Evolutionary conservation across 1,140 invertebrate species (phyloP), one percentile per base, ranked within the genome.

Genomic region (Drosophila ambigua): DNA sequence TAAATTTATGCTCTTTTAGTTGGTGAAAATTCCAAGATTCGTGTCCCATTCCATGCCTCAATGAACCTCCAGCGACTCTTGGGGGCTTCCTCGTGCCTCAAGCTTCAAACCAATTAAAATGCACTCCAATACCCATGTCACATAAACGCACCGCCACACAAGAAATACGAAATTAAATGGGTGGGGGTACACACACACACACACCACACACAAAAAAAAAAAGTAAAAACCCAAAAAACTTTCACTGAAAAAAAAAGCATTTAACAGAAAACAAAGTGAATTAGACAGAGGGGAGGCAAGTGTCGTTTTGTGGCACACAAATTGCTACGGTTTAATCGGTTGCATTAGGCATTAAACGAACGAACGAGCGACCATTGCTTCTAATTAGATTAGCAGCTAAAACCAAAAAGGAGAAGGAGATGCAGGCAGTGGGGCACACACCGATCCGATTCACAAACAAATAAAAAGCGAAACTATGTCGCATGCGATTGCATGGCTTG

Each of bases 381-480:
- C 83, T 88, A 88, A 88, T 88, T 88, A 83, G 83, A 88, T 88
- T 88, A 87, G 66, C 51, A 59, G 35, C 35, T 4, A 13, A 39
- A 39, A 39, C 26, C 26, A 28, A 28, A 7, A 7, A 1, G 5
- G 2, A 7, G 26, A 20, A 20, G 3, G 9, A 35, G 28, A 31
- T 2, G 6, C 1, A 39, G 35, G 31, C 8, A 35, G 31, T 13
- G 35, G 9, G 11, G 35, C 35, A 39, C 1, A 0, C 50, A 55
- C 51, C 57, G 64, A 24, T 31, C 26, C 26, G 26, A 24, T 24
- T 31, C 7, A 11, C 52, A 16, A 46, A 46, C 53, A 48, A 87
- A 39, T 65, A 78, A 72, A 65, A 61, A 55, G 50, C 55, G 73
- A 90, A 90, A 90, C 87, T 90, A 83, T 90, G 87, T 90, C 87